Evolutionary conservation across 2,797 vertebrate species (phyloP).

Genomic region (Carapus acus): DNA sequence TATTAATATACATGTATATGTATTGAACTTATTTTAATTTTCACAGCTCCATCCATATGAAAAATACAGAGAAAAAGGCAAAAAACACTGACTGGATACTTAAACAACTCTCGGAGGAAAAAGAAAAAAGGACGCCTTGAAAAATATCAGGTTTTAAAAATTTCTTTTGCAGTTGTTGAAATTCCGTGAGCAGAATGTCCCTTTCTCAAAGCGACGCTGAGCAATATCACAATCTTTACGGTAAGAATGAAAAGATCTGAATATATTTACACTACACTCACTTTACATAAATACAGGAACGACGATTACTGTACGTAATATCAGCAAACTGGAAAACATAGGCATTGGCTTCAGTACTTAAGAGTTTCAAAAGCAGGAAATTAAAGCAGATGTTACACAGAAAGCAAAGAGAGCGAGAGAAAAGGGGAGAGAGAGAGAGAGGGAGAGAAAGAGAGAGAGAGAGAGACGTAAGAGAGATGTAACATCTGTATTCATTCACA

Average conservation of each 20-base stretch:
- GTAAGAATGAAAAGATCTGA: slow-evolving; percentile 93
- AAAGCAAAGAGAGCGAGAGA: slow-evolving; percentile 53
- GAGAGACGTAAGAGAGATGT: slow-evolving; percentile 62
- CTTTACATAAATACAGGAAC: slow-evolving; percentile 99
- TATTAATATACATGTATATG: slow-evolving; percentile 99
- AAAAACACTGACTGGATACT: slow-evolving; percentile 97
- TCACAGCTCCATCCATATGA: slow-evolving; percentile 99
- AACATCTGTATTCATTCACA: slow-evolving; percentile 62
- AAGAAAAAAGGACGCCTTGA: slow-evolving; percentile 76
- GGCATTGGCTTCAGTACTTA: slow-evolving; percentile 90
- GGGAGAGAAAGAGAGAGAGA: slow-evolving; percentile 31
- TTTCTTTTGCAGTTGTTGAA: slow-evolving; percentile 78
- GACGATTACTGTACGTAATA: slow-evolving; percentile 94
- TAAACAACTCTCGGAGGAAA: slow-evolving; percentile 85
- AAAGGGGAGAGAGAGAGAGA: slow-evolving; percentile 42
- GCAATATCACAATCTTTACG: slow-evolving; percentile 88
- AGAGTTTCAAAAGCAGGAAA: slow-evolving; percentile 76
- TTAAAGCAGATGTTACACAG: slow-evolving; percentile 68
- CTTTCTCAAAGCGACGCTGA: slow-evolving; percentile 87
- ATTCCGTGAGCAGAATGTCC: slow-evolving; percentile 86
- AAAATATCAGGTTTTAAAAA: slow-evolving; percentile 84
- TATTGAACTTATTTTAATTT: slow-evolving; percentile 97
- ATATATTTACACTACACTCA: slow-evolving; percentile 99
- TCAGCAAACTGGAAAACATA: slow-evolving; percentile 95
- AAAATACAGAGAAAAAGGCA: slow-evolving; percentile 76